Evolutionary conservation across 2,888 invertebrate species (phyloP).

Genomic region (Arge pagana): DNA sequence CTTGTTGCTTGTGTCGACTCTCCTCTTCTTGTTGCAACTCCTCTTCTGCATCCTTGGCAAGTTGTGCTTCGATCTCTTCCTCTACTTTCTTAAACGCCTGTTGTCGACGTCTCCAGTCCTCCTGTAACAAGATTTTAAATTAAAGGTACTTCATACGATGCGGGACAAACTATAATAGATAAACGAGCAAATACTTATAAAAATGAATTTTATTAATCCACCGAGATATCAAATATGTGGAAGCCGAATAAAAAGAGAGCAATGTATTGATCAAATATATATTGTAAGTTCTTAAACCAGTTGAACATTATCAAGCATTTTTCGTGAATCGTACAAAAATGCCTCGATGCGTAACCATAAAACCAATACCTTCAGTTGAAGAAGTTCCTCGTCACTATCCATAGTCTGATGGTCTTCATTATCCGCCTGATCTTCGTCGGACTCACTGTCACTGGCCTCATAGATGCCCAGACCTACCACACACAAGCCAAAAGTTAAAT

Average conservation of each 20-base stretch:
- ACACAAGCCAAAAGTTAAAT: constrained; percentile 44
- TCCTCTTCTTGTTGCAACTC: constrained; percentile 41
- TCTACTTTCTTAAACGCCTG: constrained; percentile 75
- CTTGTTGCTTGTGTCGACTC: constrained; percentile 31
- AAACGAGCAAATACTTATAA: neutral
- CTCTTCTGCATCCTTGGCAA: constrained; percentile 67
- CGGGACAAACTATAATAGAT: constrained; percentile 13
- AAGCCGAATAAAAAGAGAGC: constrained; percentile 5
- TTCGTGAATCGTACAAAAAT: constrained; percentile 3
- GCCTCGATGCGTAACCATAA: neutral
- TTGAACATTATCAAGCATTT: neutral
- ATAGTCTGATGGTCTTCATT: constrained; percentile 53
- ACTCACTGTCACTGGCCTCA: constrained; percentile 71
- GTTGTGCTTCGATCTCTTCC: constrained; percentile 73
- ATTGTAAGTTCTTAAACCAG: neutral
- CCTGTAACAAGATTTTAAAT: constrained; percentile 62
- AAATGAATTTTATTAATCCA: neutral
- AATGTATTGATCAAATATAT: no score
- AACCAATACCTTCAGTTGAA: constrained; percentile 61
- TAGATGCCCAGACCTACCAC: constrained; percentile 81
- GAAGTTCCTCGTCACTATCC: constrained; percentile 73
- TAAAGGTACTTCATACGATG: constrained; percentile 14
- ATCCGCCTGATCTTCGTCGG: constrained; percentile 60
- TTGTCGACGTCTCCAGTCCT: constrained; percentile 67
- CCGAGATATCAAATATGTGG: constrained; percentile 4